Evolutionary conservation across 2,888 invertebrate species (phyloP), one percentile per base, ranked within the genome.

Genomic region (Pharmacophagus antenor): DNA sequence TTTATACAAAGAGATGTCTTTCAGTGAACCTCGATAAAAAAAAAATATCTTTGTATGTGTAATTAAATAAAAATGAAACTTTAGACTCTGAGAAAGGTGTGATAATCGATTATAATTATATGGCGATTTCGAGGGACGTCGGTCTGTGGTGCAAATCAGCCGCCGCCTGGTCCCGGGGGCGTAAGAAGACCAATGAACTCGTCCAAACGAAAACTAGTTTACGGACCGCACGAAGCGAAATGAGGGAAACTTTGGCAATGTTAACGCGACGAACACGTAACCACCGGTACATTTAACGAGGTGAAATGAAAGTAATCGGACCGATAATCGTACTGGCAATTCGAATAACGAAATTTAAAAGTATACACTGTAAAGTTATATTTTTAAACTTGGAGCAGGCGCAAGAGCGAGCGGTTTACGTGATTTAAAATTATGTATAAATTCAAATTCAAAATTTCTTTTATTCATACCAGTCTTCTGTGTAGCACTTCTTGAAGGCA

Each of bases 121-220:
- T 41, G 44, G 46, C 17, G 8, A 37, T 47, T 48, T 22, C 52
- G 56, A 50, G 48, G 31, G 47, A 51, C 41, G 52, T 63, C 31
- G 17, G 42, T 18, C 42, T 21, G 37, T 62, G 37, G n/a, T 47
- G 49, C 18, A 56, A 56, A 49, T 56, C 53, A 15, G 20, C 51
- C 46, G 17, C 48, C 31, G 55, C 58, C 52, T 58, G 53, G 56
- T 17, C 48, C 41, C 44, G 61, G 49, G 56, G 67, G 61, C 69
- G 64, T 68, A 69, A 70, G 65, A 64, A 68, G 73, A 77, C 63
- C 85, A 71, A 77, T 86, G 86, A 89, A 88, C 89, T 72, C 71
- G 68, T 71, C 74, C 71, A 78, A 85, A 85, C 77, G 73, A 66
- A 84, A 86, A 85, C 85, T 79, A 77, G 86, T 87, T 85, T 76